phyloP scores from a whole-genome alignment of 2,888 invertebrate genomes.

The Piscicola geometra region DNA sequence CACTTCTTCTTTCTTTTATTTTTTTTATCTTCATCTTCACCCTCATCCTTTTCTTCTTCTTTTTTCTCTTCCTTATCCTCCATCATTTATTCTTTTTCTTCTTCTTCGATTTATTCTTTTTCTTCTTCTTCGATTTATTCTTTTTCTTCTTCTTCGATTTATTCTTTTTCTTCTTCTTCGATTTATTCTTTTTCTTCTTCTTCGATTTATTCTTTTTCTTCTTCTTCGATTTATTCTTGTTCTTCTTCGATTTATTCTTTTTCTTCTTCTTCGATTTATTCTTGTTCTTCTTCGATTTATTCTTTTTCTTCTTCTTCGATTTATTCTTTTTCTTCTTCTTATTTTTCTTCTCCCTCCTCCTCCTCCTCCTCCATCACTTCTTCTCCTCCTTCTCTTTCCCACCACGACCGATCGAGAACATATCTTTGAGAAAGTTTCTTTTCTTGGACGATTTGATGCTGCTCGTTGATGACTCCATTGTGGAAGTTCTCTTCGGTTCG shows the following conservation, averaged over 20 bases:
- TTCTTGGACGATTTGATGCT: conserved; percentile 1
- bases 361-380: not conserved
- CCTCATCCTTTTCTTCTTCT: not conserved
- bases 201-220: conserved; percentile 28
- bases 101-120: conserved; percentile 21
- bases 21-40: not conserved
- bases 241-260: not conserved
- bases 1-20: conserved; percentile 3
- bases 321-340: conserved; percentile 28
- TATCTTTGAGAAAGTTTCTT: not conserved
- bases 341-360: conserved; percentile 7
- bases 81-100: conserved; percentile 17
- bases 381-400: not conserved
- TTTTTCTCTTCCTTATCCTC: conserved; percentile 12
- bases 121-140: conserved; percentile 32
- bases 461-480: conserved; percentile 13
- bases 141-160: conserved; percentile 10
- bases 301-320: conserved; percentile 25
- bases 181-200: conserved; percentile 24
- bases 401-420: not conserved
- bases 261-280: not conserved
- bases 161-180: conserved; percentile 25
- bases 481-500: not conserved
- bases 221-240: not conserved
- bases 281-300: conserved; percentile 11